Conservation (phyloP, 2,888 invertebrate species). For the Serripes groenlandicus region DNA sequence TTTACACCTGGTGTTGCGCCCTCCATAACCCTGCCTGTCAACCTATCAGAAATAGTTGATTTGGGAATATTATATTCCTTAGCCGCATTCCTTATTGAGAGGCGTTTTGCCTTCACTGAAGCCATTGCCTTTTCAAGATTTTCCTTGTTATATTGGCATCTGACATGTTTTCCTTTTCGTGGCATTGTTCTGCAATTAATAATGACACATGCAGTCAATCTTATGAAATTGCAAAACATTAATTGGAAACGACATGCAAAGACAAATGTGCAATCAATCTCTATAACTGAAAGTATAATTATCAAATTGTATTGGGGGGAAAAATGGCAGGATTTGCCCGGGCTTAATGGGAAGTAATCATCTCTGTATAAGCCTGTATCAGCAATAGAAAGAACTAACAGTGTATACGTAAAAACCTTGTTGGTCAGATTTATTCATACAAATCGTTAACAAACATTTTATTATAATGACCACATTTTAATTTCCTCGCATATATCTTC, state of each 20-base stretch:
- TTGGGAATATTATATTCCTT: constrained; percentile 41
- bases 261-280: background rate
- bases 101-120: constrained; percentile 38
- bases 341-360: too few species aligned
- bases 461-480: too few species aligned
- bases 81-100: constrained; percentile 44
- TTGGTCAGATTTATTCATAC: too few species aligned
- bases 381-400: too few species aligned
- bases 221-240: background rate
- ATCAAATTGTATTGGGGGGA: too few species aligned
- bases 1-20: constrained; percentile 25
- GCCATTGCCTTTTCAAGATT: constrained; percentile 33
- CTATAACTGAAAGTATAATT: background rate
- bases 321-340: background rate
- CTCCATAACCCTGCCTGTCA: constrained; percentile 28
- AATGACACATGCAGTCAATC: background rate
- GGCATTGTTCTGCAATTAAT: background rate
- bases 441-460: too few species aligned
- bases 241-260: background rate
- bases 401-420: too few species aligned
- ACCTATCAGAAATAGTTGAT: constrained; percentile 48
- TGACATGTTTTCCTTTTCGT: too few species aligned
- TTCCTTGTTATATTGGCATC: constrained; percentile 23
- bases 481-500: too few species aligned
- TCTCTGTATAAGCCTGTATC: too few species aligned